Base-by-base conservation (phyloP, 92 coral and sea anemone species). In the Heteractis magnifica region DNA sequence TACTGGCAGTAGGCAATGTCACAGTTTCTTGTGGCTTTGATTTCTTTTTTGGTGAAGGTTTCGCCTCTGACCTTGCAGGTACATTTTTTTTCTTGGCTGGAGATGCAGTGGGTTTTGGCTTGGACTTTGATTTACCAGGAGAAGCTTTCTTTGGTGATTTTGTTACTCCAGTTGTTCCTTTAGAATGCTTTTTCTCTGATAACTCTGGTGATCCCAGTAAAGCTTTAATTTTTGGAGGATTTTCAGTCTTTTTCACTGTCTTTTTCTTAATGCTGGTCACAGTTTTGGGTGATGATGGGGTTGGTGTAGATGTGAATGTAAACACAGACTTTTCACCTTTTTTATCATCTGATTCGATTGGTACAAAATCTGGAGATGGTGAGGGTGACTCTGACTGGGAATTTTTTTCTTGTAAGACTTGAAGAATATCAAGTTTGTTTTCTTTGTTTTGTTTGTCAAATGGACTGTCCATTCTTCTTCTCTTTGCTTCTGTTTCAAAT, bases 351-450 rank as follows among this genome's bases (percentile, higher is more conserved):
- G 51, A 7, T 0, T 82, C 85, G 71, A 82, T 82, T 16, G 88
- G 83, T 49, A 78, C 50, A 76, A 89, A 51, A 64, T 91, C 93
- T n/a, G 98, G 98, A 16, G 98, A 93, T 5, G 94, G 93, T 4
- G 97, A 91, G 8, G 98, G 94, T 13, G 98, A 91, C 14, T 86
- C 92, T 3, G 93, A 89, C 21, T 70, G 72, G 48, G 74, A 60
- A 51, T 70, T 81, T 55, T 93, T 88, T 34, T 94, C 97, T 80
- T 93, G 98, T 50, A 93, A 52, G 16, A 94, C 98, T 71, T 93
- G 93, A 49, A 93, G 86, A 70, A 93, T 93, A 53, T 93, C 95
- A 68, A 93, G 86, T 53, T 89, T 89, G 82, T 90, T 96, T 74
- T 92, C 91, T 77, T 95, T 94, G 56, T 90, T 89, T 20, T 88